These are phyloP conservation scores for Notodonta ziczac DNA, from an alignment of 2,888 invertebrate species.

Conservation along the genomic window DNA sequence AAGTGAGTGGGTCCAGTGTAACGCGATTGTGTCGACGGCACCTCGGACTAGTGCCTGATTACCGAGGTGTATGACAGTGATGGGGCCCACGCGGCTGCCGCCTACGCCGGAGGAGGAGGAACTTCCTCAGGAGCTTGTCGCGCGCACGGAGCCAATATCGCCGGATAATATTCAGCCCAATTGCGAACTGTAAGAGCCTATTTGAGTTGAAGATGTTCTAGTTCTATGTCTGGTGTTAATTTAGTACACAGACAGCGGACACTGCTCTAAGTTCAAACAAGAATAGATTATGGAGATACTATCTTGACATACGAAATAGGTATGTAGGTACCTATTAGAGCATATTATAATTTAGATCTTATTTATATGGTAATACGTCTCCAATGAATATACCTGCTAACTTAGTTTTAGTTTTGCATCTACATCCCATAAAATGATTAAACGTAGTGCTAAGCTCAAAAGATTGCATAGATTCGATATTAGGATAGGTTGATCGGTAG, in stretches of 20 bases:
- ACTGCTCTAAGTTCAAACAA: slow-evolving; percentile 8
- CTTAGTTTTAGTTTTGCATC: no score
- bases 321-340: no score
- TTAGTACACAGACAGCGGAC: slow-evolving; percentile 9
- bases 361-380: no score
- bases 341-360: no score
- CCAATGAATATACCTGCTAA: no score
- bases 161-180: slow-evolving; percentile 49
- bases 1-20: slow-evolving; percentile 54
- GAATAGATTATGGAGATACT: slow-evolving; percentile 5
- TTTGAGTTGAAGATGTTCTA: slow-evolving; percentile 23
- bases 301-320: not conserved
- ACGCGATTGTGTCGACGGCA: slow-evolving; percentile 51
- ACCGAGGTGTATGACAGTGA: slow-evolving; percentile 49
- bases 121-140: slow-evolving; percentile 51
- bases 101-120: slow-evolving; percentile 76
- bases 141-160: slow-evolving; percentile 52
- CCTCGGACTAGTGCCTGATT: slow-evolving; percentile 67
- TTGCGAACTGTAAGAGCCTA: slow-evolving; percentile 62
- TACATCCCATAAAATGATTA: no score
- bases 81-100: slow-evolving; percentile 77
- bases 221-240: slow-evolving; percentile 22
- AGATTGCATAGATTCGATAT: no score
- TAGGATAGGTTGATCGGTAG: no score
- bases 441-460: no score